phyloP scores from a whole-genome alignment of 2,797 vertebrate genomes.

The Hipposideros larvatus region DNA sequence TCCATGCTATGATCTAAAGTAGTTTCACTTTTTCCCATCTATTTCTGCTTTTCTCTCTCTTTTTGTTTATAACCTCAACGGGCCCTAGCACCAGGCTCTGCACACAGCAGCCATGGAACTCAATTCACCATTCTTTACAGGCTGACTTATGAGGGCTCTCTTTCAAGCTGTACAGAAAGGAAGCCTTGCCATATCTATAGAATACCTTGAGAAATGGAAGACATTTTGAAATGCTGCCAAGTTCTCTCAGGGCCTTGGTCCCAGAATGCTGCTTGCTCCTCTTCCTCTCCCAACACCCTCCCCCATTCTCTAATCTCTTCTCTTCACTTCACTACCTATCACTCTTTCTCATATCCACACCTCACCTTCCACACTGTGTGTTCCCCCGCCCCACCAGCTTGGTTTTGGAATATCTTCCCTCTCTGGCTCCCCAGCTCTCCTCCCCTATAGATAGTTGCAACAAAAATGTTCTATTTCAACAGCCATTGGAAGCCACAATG shows the following conservation, averaged over 20 bases:
- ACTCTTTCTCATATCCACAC: conserved; percentile 3
- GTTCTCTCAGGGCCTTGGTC: background rate
- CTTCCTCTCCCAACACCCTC: background rate
- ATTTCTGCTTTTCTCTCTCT: conserved; percentile 4
- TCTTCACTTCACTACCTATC: background rate
- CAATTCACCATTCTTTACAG: background rate
- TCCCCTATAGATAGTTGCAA: background rate
- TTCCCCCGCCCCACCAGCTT: conserved; percentile 22
- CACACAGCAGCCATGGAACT: background rate
- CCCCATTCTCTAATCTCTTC: background rate
- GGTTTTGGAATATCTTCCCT: conserved; percentile 2
- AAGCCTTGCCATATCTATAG: background rate
- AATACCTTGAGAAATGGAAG: conserved; percentile 48
- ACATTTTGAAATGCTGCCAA: conserved; percentile 35
- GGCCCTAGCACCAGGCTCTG: background rate
- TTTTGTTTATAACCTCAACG: background rate
- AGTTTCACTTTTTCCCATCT: background rate
- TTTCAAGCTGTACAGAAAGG: conserved; percentile 13
- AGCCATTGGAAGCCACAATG: conserved; percentile 21
- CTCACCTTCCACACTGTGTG: background rate
- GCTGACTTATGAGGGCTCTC: background rate
- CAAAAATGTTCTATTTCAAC: conserved; percentile 39
- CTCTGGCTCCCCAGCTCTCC: background rate
- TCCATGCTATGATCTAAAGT: background rate
- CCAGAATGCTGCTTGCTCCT: conserved; percentile 40